Percentiles rank a stretch among this genome's conserved stretches.
These are phyloP conservation scores for Andrena camellia DNA, from an alignment of 2,888 invertebrate species.

Conservation along the genomic window DNA sequence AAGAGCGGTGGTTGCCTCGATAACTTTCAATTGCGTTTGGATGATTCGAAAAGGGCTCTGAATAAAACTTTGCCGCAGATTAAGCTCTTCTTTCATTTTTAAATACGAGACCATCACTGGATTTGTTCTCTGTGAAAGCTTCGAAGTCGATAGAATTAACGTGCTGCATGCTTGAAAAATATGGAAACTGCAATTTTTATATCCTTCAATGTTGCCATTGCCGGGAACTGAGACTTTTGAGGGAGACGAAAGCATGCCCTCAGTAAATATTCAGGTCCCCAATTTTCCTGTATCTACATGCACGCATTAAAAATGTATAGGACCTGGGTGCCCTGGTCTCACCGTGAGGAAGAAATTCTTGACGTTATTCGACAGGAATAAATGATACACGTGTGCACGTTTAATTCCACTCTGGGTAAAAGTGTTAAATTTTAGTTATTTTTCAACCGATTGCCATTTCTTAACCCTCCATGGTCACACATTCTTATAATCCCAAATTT, in stretches of 20 bases:
- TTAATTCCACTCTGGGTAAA: not conserved
- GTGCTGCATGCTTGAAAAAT: not conserved
- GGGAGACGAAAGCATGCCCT: slow-evolving; percentile 8
- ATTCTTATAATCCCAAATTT: too few relatives aligned
- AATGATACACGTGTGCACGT: not conserved
- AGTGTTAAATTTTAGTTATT: not conserved
- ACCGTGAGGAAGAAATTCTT: slow-evolving; percentile 15
- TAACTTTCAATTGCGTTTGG: not conserved
- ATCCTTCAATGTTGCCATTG: not conserved
- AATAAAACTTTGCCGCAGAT: not conserved
- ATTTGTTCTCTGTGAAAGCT: not conserved
- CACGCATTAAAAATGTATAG: slow-evolving; percentile 23
- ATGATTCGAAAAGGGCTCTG: not conserved
- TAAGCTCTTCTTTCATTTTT: not conserved
- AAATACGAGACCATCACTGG: not conserved
- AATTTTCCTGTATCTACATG: slow-evolving; percentile 13
- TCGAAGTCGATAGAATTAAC: not conserved
- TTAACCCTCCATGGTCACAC: too few relatives aligned
- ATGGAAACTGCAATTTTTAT: not conserved
- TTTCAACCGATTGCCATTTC: too few relatives aligned
- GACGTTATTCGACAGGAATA: slow-evolving; percentile 2
- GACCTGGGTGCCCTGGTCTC: not conserved
- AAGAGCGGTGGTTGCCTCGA: not conserved
- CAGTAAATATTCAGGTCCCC: slow-evolving; percentile 16
- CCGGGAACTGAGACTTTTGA: not conserved